Base-by-base conservation (phyloP, 2,888 invertebrate genomes). In the Phymatocera aterrima region DNA sequence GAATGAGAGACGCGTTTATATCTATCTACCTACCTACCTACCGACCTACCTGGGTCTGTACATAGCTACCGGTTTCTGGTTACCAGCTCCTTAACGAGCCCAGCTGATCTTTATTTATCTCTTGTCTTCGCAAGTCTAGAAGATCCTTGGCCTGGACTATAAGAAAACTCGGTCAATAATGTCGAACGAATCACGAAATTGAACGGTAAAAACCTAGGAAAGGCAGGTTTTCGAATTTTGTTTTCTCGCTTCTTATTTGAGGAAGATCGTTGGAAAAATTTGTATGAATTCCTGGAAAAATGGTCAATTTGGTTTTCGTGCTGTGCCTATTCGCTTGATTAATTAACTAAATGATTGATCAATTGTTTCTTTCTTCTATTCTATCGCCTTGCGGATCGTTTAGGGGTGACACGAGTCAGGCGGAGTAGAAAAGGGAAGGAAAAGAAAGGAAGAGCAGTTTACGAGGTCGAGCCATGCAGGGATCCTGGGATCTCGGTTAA, bases 321-420 rank as follows among this genome's bases (percentile, higher is more conserved):
- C 34, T 64, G 15, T 12, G 18, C 51, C n/a, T 8, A 8, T 18
- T 15, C 24, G 15, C 61, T 64, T 64, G 34, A 64, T 64, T 64
- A 64, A 64, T 37, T 34, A 37, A 64, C 37, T 64, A 64, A 64
- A 34, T 31, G 37, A 31, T 24, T 51, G 51, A 51, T 51, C 15
- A 51, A 15, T 15, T 18, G 3, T 18, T 51, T 15, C 51, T 51
- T n/a, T 34, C 10, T 68, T 46, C 46, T 46, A 21, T 10, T 37
- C 37, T 18, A 64, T 64, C 37, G 72, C 31, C 10, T 51, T 34
- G 28, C 15, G 72, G 72, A 48, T 72, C 72, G 72, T 72, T 72
- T 51, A 85, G 86, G 85, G 34, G 54, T 83, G 85, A 89, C 89
- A 89, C 84, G 88, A 85, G 88, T 89, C 89, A 87, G 90, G 90